Base-by-base conservation (phyloP, 2,113 vertebrate genomes). In the Rhineura floridana region DNA sequence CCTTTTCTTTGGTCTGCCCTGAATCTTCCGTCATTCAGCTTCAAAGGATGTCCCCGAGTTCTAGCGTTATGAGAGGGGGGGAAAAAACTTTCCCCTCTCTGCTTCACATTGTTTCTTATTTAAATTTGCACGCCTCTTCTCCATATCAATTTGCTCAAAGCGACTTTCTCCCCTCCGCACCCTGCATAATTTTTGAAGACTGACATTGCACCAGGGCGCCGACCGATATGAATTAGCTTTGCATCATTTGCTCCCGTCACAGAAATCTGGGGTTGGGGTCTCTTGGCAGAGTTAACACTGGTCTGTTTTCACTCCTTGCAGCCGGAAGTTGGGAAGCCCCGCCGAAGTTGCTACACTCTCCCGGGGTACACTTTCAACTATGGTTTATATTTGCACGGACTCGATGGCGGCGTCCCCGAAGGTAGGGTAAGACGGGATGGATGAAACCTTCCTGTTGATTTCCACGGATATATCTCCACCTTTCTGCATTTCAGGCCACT, bases 361-460 rank as follows among this genome's bases (percentile, higher is more conserved):
- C 98, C 98, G 7, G 97, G 97, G 28, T 59, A 93, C 2, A 89
- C 96, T 72, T 98, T 98, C 92, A 94, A 96, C 15, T 98, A 98
- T 0, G 98, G 98, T 17, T 90, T 95, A 36, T 95, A 94, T 42
- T 52, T 87, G 12, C 93, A 69, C 1, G 80, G 94, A 12, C 91
- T 88, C 23, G 98, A 98, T 6, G 97, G 97, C 92, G 98, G 98
- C 52, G 98, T 98, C 2, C 73, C 97, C 9, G 96, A 96, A 97
- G 98, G 98, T 98, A 96, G 80, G 95, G 9, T 0, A 3, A 21
- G 7, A 39, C 10, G 30, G 36, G 80, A 75, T 25, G 17, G 30
- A 30, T 42, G n/a, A 2, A 0, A 33, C 42, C 1, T 39, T 15
- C 25, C 48, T n/a, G 13, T 33, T 83, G 2, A 23, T n/a, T 5